These are phyloP conservation scores for Boleophthalmus pectinirostris DNA, from an alignment of 2,113 vertebrate genomes.

Conservation along the genomic window DNA sequence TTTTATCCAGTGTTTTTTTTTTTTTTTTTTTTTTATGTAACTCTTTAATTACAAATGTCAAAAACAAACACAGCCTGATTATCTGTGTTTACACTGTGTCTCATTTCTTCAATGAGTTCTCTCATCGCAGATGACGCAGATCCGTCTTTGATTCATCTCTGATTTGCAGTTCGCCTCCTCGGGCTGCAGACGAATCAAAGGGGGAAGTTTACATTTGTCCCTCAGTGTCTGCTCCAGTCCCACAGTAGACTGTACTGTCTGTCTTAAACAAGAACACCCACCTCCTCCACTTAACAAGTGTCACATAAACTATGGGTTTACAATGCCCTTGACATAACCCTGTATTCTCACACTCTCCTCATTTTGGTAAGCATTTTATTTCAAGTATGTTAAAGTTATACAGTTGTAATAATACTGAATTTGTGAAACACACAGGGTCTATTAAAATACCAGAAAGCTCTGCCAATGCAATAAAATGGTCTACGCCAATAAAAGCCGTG, in stretches of 20 bases:
- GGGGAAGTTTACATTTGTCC: slow-evolving; percentile 75
- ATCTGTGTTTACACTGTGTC: slow-evolving; percentile 53
- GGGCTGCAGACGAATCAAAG: slow-evolving; percentile 39
- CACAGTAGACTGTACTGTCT: slow-evolving; percentile 60
- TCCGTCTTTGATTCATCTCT: too few species aligned
- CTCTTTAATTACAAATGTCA: slow-evolving; percentile 3
- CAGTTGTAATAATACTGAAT: too few species aligned
- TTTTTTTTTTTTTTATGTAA: too few species aligned
- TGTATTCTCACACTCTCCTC: slow-evolving; percentile 24
- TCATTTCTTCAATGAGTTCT: slow-evolving; percentile 56
- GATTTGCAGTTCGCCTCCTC: slow-evolving; percentile 65
- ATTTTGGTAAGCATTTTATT: neutral
- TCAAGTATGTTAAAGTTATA: too few species aligned
- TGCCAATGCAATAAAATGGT: too few species aligned
- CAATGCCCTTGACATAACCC: slow-evolving; percentile 58
- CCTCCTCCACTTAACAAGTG: slow-evolving; percentile 31
- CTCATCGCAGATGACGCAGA: too few species aligned
- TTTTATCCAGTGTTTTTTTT: slow-evolving; percentile 9
- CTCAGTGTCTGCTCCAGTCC: slow-evolving; percentile 47
- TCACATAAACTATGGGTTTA: slow-evolving; percentile 54
- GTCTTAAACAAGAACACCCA: slow-evolving; percentile 32
- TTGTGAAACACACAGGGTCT: too few species aligned
- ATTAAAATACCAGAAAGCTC: too few species aligned
- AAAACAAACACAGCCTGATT: too few species aligned
- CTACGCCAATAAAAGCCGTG: too few species aligned